Evolutionary conservation across 2,797 vertebrate species (phyloP).

Genomic region (Antennarius maculatus): DNA sequence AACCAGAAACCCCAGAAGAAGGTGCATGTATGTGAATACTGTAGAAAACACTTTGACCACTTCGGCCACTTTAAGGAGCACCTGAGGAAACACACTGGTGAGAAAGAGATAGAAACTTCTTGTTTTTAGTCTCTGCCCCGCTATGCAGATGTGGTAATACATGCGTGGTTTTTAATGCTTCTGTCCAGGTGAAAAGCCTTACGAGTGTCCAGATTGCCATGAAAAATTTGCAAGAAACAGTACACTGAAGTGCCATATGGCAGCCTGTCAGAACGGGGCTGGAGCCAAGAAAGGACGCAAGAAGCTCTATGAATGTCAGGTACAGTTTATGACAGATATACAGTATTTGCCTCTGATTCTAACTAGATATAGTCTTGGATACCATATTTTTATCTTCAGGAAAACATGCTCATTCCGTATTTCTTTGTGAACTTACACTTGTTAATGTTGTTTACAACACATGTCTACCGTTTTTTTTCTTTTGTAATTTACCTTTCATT

Average conservation of each 20-base stretch:
- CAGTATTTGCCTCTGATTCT: no score
- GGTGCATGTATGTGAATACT: conserved; percentile 96
- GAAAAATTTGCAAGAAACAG: conserved; percentile 97
- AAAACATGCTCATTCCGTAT: no score
- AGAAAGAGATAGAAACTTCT: conserved; percentile 34
- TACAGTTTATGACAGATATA: conserved; percentile 58
- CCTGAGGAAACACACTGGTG: conserved; percentile 97
- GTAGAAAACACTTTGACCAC: conserved; percentile 97
- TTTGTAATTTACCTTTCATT: no score
- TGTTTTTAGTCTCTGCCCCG: not conserved
- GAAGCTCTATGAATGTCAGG: conserved; percentile 99
- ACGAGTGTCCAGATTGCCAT: conserved; percentile 96
- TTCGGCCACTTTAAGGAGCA: conserved; percentile 99
- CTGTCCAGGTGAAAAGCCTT: conserved; percentile 94
- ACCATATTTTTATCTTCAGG: no score
- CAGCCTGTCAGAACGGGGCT: conserved; percentile 93
- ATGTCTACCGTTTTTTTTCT: no score
- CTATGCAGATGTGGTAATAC: not conserved
- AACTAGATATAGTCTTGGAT: no score
- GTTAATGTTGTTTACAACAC: no score
- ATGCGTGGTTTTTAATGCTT: conserved; percentile 9
- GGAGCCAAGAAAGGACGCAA: conserved; percentile 98
- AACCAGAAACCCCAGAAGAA: conserved; percentile 93
- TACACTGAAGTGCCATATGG: conserved; percentile 96
- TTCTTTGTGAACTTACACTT: no score